Evolutionary conservation across 2,113 vertebrate species (phyloP).

Genomic region (Tonatia bakeri): DNA sequence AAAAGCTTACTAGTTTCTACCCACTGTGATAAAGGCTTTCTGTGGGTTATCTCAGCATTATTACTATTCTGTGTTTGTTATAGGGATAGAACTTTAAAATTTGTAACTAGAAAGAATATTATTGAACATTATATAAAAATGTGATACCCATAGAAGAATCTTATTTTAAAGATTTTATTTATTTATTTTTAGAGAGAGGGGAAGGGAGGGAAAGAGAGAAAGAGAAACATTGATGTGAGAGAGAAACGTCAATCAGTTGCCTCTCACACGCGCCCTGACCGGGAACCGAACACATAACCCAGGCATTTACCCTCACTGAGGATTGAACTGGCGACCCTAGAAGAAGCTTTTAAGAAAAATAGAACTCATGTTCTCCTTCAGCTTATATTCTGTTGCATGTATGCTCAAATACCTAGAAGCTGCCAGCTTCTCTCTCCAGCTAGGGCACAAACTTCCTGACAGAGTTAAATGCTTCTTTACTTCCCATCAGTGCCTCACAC

Average conservation of each 20-base stretch:
- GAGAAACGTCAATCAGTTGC: too few species aligned
- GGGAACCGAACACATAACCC: too few species aligned
- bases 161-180: neutral
- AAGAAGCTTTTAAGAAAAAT: neutral
- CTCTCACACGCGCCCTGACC: too few species aligned
- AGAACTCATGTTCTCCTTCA: neutral
- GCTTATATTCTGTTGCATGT: neutral
- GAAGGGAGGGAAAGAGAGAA: too few species aligned
- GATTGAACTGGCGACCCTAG: neutral
- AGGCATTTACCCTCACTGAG: too few species aligned
- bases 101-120: neutral
- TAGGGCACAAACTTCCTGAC: neutral
- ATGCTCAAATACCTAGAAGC: neutral
- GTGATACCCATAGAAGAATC: neutral
- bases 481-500: neutral
- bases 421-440: neutral
- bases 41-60: neutral
- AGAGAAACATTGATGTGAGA: too few species aligned
- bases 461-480: slow-evolving; percentile 2
- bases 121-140: neutral
- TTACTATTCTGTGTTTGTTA: neutral
- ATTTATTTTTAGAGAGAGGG: too few species aligned
- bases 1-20: neutral
- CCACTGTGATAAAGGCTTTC: neutral
- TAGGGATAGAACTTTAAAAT: neutral